Evolutionary conservation across 2,888 invertebrate species (phyloP), one percentile per base, ranked within the genome.

Genomic region (Lagria hirta): DNA sequence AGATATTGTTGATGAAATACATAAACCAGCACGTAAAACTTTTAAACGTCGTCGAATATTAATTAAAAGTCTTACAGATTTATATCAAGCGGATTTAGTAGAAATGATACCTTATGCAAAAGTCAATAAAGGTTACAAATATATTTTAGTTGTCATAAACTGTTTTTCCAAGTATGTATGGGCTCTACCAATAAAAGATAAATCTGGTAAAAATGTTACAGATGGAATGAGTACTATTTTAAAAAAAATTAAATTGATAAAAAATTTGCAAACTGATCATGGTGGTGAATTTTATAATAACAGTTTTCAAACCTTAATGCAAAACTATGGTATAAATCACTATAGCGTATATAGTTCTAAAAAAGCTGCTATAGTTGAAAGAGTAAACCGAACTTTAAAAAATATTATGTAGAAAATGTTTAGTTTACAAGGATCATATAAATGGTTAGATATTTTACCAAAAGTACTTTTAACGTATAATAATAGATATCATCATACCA

Each of bases 231-330:
- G 29, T 29, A n/a, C 18, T 15, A 13, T 36, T n/a, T 36, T 43
- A n/a, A 26, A 21, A 15, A 13, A 20, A 23, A n/a, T n/a, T n/a
- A 16, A 43, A 28, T n/a, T 3, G 8, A 27, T 29, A 21, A 35
- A 43, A 28, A 42, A 48, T 44, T 33, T 44, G 8, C 40, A 64
- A 48, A 51, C 58, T 1, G 62, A 64, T 46, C 26, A 43, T 13
- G 63, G 62, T 3, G 54, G 49, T 32, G 61, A 65, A 45, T 66
- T 62, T 46, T 62, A 49, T 18, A 61, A 61, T 37, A 43, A 27
- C 14, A 3, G 48, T 11, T 62, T 66, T 35, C 26, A 53, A 23
- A 15, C 33, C 7, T 17, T 65, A 13, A 55, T 62, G 51, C 43
- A 53, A 28, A 53, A 53, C 23, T 37, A 55, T 36, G 43, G 47